Evolutionary conservation across 1,140 invertebrate species (phyloP).

Genomic region (Drosophila rhopaloa): DNA sequence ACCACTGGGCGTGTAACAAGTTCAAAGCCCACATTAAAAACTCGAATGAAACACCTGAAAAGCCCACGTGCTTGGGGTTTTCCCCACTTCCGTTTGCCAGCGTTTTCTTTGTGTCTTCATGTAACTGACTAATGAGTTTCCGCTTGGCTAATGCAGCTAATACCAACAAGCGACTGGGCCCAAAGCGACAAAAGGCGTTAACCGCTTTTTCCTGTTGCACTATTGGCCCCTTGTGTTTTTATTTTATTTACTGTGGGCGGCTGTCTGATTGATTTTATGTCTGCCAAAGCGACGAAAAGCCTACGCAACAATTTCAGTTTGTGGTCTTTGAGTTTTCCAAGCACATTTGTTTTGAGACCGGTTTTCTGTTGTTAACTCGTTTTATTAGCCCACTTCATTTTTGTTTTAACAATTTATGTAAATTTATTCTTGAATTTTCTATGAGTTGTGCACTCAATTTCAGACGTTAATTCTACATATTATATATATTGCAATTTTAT

Average conservation of each 20-base stretch:
- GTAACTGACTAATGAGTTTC: slow-evolving; percentile 79
- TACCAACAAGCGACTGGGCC: slow-evolving; percentile 3
- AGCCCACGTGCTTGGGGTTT: slow-evolving; percentile 46
- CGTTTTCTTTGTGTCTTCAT: slow-evolving; percentile 33
- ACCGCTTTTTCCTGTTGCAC: slow-evolving; percentile 50
- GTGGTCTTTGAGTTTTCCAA: slow-evolving; percentile 39
- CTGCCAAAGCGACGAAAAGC: slow-evolving; percentile 34
- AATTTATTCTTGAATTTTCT: slow-evolving; percentile 49
- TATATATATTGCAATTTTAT: slow-evolving; percentile 4
- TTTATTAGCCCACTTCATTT: slow-evolving; percentile 44
- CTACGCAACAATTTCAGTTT: slow-evolving; percentile 58
- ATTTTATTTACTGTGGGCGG: slow-evolving; percentile 40
- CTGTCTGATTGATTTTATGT: slow-evolving; percentile 51
- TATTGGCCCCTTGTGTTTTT: slow-evolving; percentile 21
- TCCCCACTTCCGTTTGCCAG: slow-evolving; percentile 53
- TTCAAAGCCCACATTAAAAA: slow-evolving; percentile 42
- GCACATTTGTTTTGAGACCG: slow-evolving; percentile 39
- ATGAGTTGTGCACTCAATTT: slow-evolving; percentile 11
- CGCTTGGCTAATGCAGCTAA: slow-evolving; percentile 53
- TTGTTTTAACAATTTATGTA: slow-evolving; percentile 46
- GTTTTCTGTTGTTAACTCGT: slow-evolving; percentile 53
- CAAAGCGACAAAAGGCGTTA: slow-evolving; percentile 42
- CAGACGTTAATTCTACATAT: neutral
- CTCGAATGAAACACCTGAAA: neutral
- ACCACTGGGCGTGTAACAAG: slow-evolving; percentile 28